Conservation (phyloP, 2,797 vertebrate species). For the Myripristis jacobus region DNA sequence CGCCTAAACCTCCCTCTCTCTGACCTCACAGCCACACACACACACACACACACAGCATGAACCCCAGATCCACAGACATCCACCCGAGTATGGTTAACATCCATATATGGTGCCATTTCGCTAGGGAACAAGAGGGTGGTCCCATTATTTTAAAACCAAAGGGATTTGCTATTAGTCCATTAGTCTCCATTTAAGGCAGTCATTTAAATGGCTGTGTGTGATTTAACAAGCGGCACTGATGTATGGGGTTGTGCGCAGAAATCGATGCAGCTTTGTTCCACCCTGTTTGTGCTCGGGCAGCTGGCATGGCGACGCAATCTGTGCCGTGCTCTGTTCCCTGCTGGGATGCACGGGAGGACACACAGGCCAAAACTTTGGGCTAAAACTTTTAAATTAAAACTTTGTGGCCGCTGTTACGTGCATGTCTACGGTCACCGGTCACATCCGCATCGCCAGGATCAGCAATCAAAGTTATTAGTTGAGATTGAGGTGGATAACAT, state of each 20-base stretch:
- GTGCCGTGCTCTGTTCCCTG: conserved; percentile 8
- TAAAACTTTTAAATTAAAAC: neutral
- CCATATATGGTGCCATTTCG: conserved; percentile 48
- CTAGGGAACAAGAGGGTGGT: neutral
- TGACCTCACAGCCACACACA: conserved; percentile 42
- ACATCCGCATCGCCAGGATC: no score
- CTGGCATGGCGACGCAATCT: conserved; percentile 4
- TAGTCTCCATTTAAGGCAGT: conserved; percentile 55
- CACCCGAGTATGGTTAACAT: conserved; percentile 33
- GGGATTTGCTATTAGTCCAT: conserved; percentile 35
- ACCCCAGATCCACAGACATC: neutral
- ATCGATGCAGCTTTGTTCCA: conserved; percentile 18
- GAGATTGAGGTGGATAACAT: no score
- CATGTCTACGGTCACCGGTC: neutral
- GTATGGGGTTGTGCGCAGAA: conserved; percentile 19
- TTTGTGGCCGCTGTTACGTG: neutral
- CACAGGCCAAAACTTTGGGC: neutral
- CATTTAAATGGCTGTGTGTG: conserved; percentile 17
- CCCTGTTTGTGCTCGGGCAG: conserved; percentile 4
- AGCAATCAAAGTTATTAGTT: no score
- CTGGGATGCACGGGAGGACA: neutral
- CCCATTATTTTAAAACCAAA: conserved; percentile 36
- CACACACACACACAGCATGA: conserved; percentile 10
- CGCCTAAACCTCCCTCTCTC: conserved; percentile 40
- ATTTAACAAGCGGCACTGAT: conserved; percentile 46